phyloP scores from a whole-genome alignment of 1,140 invertebrate species.

The Drosophila pandora region DNA sequence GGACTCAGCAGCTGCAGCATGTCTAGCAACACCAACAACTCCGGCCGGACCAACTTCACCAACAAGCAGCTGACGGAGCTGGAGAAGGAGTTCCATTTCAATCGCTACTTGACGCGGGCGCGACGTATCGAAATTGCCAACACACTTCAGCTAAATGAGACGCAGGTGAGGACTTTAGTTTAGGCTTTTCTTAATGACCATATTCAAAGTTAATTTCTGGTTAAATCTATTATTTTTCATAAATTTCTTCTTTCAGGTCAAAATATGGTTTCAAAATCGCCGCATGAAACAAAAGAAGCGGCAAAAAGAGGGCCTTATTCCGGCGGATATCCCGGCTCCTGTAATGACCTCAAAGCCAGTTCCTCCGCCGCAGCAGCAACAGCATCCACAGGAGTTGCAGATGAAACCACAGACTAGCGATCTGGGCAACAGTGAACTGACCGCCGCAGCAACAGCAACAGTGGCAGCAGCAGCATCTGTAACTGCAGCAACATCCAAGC shows the following conservation, averaged over 20 bases:
- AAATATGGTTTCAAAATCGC: constrained; percentile 97
- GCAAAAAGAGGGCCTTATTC: constrained; percentile 94
- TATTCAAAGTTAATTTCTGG: background rate
- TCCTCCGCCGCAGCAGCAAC: constrained; percentile 51
- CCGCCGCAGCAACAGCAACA: constrained; percentile 37
- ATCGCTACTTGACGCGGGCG: constrained; percentile 98
- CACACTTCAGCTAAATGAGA: constrained; percentile 97
- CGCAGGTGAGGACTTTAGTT: constrained; percentile 87
- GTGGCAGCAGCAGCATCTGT: constrained; percentile 29
- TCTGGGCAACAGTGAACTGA: constrained; percentile 53
- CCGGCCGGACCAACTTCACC: constrained; percentile 98
- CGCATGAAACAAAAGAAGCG: constrained; percentile 97
- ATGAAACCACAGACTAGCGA: constrained; percentile 50
- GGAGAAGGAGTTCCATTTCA: constrained; percentile 99
- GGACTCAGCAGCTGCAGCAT: constrained; percentile 67
- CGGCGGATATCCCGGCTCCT: constrained; percentile 85
- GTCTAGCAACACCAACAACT: constrained; percentile 87
- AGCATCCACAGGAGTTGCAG: constrained; percentile 55
- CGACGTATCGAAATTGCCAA: constrained; percentile 98
- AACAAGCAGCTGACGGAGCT: constrained; percentile 99
- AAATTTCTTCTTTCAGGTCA: constrained; percentile 86
- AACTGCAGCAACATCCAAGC: constrained; percentile 47
- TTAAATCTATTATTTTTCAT: background rate
- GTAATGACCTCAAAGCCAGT: constrained; percentile 58
- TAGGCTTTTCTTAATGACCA: background rate